Conservation (phyloP, 2,113 vertebrate genomes). For the Channa maculata region DNA sequence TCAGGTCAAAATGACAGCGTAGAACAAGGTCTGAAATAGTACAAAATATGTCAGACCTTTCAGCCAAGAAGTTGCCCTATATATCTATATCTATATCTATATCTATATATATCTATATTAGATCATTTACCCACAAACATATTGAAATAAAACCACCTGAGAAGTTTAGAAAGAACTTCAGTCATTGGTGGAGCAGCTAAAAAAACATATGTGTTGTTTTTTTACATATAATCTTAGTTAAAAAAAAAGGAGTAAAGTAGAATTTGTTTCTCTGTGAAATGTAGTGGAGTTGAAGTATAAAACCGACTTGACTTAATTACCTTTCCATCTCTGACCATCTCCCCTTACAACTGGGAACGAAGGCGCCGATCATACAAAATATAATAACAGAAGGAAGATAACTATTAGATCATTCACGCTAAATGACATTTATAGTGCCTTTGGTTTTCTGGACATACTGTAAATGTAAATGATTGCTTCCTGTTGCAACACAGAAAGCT, state of each 20-base stretch:
- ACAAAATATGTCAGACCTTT: no score
- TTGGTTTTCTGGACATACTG: slow-evolving; percentile 37
- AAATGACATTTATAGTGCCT: slow-evolving; percentile 40
- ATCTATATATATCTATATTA: background rate
- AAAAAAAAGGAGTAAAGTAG: background rate
- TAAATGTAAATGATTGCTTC: slow-evolving; percentile 49
- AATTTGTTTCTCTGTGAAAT: background rate
- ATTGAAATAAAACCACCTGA: background rate
- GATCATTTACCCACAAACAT: background rate
- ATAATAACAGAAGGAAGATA: background rate
- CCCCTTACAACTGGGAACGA: background rate
- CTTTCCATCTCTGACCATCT: background rate
- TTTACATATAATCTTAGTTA: no score
- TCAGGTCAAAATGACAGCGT: no score
- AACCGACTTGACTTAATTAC: background rate
- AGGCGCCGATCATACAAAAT: background rate
- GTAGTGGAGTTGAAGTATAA: background rate
- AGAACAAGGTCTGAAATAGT: no score
- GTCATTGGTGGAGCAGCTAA: background rate
- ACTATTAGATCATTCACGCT: background rate
- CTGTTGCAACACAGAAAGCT: slow-evolving; percentile 53
- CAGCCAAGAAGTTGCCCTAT: no score
- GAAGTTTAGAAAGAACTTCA: background rate
- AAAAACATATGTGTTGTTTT: background rate
- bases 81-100: no score